Evolutionary conservation across 2,113 vertebrate genomes (phyloP), one percentile per base, ranked within the genome.

Genomic region (Rattus rattus): DNA sequence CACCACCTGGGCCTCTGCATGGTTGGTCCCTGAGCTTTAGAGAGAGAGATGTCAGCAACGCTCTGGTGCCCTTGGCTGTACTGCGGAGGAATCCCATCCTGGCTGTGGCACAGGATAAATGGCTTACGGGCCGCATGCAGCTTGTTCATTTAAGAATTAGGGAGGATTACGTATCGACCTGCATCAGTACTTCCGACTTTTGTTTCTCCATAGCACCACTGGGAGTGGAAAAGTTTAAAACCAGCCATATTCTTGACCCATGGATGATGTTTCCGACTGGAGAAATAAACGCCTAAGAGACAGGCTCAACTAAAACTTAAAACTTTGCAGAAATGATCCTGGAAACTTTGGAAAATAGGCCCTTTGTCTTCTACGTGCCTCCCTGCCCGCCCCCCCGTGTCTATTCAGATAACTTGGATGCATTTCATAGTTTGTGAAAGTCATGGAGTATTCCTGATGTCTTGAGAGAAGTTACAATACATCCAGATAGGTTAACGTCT

Each of bases 21-120:
- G 70, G 16, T n/a, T 92, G 96, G 77, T 75, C 52, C 76, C 65
- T 54, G 69, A 70, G 43, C 2, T 2, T 75, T 39, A 83, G 39
- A 92, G 75, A 94, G 80, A 94, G 85, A 94, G 96, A 96, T 47
- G 67, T 93, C 96, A 96, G 94, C 39, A 36, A 91, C 6, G 88
- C 92, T 91, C 80, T 2, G 19, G 59, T 89, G 85, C 92, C 77
- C 61, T 73, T 4, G 79, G 59, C 95, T 54, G 70, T 47, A 59
- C 69, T 47, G 76, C 63, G 2, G 22, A 67, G 97, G 81, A 90
- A 36, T 67, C 75, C 65, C 30, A 36, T 70, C 67, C 72, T 59
- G 14, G 80, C 87, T 49, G 1, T 36, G 72, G 26, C 56, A 30
- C 30, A 47, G 65, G 49, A 43, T 13, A 13, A 39, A 33, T 33